These are phyloP conservation scores for Chelonia mydas DNA, from an alignment of 2,797 vertebrate genomes.

Conservation along the genomic window DNA sequence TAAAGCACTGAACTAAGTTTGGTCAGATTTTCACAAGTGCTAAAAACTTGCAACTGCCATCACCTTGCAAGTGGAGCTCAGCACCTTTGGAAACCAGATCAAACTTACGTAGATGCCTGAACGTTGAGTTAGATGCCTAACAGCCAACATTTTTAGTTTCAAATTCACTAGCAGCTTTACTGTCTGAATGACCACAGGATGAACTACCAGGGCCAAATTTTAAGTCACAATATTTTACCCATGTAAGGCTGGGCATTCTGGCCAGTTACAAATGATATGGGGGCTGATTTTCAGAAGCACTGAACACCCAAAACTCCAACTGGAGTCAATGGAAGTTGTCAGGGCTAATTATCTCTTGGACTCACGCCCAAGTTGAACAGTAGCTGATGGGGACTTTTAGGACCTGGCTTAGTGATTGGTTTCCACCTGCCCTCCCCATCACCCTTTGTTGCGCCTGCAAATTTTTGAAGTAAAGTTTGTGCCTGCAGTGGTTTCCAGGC, in stretches of 20 bases:
- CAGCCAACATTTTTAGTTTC: background rate
- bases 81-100: background rate
- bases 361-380: background rate
- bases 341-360: background rate
- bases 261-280: background rate
- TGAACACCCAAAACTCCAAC: background rate
- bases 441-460: background rate
- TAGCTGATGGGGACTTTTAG: background rate
- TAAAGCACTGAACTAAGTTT: background rate
- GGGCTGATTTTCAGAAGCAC: background rate
- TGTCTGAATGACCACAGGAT: background rate
- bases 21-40: rapidly evolving
- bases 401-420: background rate
- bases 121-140: background rate
- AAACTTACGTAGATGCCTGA: rapidly evolving
- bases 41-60: rapidly evolving
- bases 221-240: rapidly evolving
- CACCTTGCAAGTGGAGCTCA: background rate
- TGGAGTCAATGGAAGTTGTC: background rate
- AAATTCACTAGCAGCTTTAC: background rate
- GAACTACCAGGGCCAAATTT: background rate
- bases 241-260: background rate
- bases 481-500: background rate
- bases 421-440: background rate
- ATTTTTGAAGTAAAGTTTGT: background rate